Conservation (phyloP, 2,113 vertebrate species). For the Corydoras sp. region DNA sequence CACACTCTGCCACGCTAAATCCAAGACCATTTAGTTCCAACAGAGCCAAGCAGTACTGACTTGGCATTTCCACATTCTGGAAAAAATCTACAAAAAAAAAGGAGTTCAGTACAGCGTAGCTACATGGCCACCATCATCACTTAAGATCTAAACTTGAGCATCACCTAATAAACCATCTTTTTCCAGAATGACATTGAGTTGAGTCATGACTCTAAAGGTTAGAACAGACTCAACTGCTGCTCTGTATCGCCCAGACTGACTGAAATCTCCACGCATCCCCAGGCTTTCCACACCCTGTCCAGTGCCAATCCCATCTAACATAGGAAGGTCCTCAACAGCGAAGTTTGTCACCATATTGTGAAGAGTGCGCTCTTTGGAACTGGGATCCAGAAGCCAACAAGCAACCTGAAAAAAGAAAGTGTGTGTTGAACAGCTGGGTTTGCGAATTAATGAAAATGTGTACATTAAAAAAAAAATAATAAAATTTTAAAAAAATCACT, state of each 20-base stretch:
- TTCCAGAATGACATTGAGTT: conserved; percentile 69
- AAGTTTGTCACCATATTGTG: conserved; percentile 86
- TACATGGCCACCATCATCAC: neutral
- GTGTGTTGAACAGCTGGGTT: neutral
- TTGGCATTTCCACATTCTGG: conserved; percentile 84
- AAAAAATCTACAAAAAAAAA: conserved; percentile 69
- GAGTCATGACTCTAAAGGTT: conserved; percentile 69
- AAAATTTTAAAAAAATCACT: neutral
- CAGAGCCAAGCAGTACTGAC: conserved; percentile 84
- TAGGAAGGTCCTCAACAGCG: conserved; percentile 73
- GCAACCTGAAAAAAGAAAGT: conserved; percentile 74
- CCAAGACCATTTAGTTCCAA: conserved; percentile 93
- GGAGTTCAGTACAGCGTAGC: neutral
- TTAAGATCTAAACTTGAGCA: neutral
- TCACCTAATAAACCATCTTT: conserved; percentile 80
- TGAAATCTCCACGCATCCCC: conserved; percentile 61
- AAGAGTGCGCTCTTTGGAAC: conserved; percentile 81
- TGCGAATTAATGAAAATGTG: neutral
- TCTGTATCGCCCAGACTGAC: conserved; percentile 76
- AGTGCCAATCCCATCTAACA: conserved; percentile 74
- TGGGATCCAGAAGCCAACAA: conserved; percentile 86
- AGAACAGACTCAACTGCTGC: conserved; percentile 81
- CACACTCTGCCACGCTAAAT: conserved; percentile 82
- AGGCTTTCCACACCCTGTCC: conserved; percentile 71
- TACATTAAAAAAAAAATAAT: neutral